These are phyloP conservation scores for Digitonthophagus gazella DNA, from an alignment of 2,888 invertebrate genomes.

Conservation along the genomic window DNA sequence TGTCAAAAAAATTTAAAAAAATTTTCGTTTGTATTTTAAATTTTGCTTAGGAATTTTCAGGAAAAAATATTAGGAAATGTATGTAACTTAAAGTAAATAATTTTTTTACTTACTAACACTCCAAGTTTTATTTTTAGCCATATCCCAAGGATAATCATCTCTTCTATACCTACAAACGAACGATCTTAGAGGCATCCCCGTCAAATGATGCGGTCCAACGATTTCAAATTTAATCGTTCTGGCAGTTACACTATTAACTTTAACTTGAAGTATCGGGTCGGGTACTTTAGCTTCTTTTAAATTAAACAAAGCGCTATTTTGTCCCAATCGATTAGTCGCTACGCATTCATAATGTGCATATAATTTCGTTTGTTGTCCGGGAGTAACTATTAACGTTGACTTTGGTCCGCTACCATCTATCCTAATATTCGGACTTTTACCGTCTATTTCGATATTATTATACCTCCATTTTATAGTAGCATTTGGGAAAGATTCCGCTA, in stretches of 20 bases:
- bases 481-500: conserved; percentile 85
- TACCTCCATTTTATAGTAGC: conserved; percentile 86
- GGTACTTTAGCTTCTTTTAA: conserved; percentile 75
- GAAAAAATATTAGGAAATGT: background rate
- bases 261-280: conserved; percentile 62
- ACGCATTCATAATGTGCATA: conserved; percentile 79
- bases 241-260: conserved; percentile 71
- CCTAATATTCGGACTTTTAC: conserved; percentile 56
- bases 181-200: conserved; percentile 73
- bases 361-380: conserved; percentile 60
- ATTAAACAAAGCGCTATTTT: conserved; percentile 64
- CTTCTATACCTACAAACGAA: conserved; percentile 76
- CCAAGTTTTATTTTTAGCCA: conserved; percentile 73
- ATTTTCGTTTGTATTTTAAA: too few relatives aligned
- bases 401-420: conserved; percentile 68
- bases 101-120: conserved; percentile 56
- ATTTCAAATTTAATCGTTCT: conserved; percentile 82
- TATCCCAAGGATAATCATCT: conserved; percentile 67
- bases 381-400: conserved; percentile 70
- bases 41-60: too few relatives aligned
- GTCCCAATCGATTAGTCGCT: conserved; percentile 75
- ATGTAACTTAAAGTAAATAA: background rate
- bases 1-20: too few relatives aligned
- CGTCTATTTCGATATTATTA: conserved; percentile 46
- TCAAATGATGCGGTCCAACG: conserved; percentile 69